phyloP scores from a whole-genome alignment of 2,888 invertebrate species.

The Hypsopygia costalis region DNA sequence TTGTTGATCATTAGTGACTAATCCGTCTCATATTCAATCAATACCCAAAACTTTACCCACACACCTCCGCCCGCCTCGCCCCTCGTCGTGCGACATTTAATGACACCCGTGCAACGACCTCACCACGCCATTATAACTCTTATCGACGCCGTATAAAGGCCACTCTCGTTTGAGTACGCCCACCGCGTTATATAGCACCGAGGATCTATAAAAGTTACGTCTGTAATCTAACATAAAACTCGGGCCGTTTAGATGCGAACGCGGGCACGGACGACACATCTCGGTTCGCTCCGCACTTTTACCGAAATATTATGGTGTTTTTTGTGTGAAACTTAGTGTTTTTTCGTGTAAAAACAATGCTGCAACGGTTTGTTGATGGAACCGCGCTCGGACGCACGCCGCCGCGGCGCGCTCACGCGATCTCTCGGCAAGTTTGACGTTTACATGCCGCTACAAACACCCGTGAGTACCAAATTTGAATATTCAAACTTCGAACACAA shows the following conservation, averaged over 20 bases:
- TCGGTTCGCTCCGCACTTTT: constrained; percentile 78
- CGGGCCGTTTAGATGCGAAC: constrained; percentile 81
- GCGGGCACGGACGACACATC: constrained; percentile 80
- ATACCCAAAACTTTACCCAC: constrained; percentile 80
- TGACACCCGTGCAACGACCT: constrained; percentile 75
- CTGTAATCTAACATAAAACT: constrained; percentile 82
- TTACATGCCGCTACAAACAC: constrained; percentile 46
- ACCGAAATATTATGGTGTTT: constrained; percentile 74
- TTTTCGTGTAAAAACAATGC: constrained; percentile 60
- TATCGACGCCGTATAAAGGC: constrained; percentile 53
- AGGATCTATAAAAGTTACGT: constrained; percentile 82
- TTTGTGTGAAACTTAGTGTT: constrained; percentile 67
- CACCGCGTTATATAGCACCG: constrained; percentile 81
- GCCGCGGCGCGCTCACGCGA: constrained; percentile 48
- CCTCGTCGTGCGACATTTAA: constrained; percentile 80
- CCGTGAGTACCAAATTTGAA: constrained; percentile 64
- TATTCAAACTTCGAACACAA: constrained; percentile 22
- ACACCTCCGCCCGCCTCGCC: constrained; percentile 72
- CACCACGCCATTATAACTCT: constrained; percentile 56
- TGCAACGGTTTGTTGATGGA: constrained; percentile 46
- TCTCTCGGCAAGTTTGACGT: constrained; percentile 56
- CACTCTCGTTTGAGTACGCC: constrained; percentile 63
- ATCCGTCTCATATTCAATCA: constrained; percentile 80
- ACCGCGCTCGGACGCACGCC: constrained; percentile 51
- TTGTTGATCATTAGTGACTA: constrained; percentile 78